Conservation (phyloP, 2,113 vertebrate genomes). For the Bos indicus region DNA sequence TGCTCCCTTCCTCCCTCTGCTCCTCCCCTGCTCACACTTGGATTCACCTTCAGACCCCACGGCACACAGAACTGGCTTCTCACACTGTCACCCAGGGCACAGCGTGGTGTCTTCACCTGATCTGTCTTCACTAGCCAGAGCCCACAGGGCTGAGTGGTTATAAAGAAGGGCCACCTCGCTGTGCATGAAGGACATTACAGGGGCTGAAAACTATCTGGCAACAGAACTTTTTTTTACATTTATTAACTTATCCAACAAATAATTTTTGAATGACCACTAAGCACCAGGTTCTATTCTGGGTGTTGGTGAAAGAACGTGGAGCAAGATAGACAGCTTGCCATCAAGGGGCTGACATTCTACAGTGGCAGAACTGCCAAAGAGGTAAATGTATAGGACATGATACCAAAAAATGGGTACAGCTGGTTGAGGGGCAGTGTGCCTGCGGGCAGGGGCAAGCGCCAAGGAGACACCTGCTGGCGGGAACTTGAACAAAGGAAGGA, state of each 20-base stretch:
- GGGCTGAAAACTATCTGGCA: not conserved
- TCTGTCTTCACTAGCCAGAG: not conserved
- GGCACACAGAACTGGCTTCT: not conserved
- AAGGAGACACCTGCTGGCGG: not conserved
- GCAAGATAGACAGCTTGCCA: not conserved
- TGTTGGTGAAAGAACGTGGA: not conserved
- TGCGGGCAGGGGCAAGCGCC: rapidly evolving
- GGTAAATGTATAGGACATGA: not conserved
- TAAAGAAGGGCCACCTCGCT: not conserved
- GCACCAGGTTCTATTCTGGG: not conserved
- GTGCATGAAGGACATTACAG: not conserved
- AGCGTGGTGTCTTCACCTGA: rapidly evolving
- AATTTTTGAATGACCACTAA: not conserved
- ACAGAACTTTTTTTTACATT: not conserved
- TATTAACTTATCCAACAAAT: not conserved
- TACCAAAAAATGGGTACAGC: not conserved
- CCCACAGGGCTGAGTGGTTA: not conserved
- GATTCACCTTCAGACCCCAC: not conserved
- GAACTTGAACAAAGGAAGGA: not conserved
- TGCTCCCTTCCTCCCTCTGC: not conserved
- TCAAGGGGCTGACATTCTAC: not conserved
- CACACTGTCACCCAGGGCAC: not conserved
- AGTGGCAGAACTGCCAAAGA: not conserved
- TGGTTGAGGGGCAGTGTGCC: not conserved
- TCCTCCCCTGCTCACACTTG: not conserved